Base-by-base conservation (phyloP, 2,113 vertebrate genomes). In the Oreocharis arfaki region DNA sequence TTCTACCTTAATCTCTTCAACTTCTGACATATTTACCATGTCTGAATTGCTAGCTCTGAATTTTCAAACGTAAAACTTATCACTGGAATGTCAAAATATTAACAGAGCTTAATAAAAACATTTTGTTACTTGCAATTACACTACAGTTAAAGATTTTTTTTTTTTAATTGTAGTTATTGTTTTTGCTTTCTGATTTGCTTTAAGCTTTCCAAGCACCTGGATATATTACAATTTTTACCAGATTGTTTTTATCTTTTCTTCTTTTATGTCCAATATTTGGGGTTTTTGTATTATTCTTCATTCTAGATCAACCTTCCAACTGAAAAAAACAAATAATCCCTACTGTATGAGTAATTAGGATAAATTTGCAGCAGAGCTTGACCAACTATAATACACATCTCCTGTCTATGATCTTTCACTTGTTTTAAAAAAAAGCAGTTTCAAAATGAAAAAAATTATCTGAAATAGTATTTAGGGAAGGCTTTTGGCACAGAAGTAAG, bases 131-230 rank as follows among this genome's bases (percentile, higher is more conserved):
- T 46, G 1, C 21, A 71, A 75, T 44, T 49, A 65, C 47, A 52
- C 1, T 69, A 9, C 2, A 71, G 3, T 7, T 65, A 6, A 4
- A 13, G 35, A 0, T 11, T 0, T 33, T 33, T 41, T 33, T 41
- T 65, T 81, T 65, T 46, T 3, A 1, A 5, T 11, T 57, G 3
- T 6, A 75, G 3, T 32, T 28, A 19, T 13, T 75, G 1, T 18
- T 87, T 89, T 82, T 70, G 14, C 3, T 59, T 73, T 77, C 16
- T 67, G 8, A 23, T 65, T 82, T 87, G 3, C 7, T 75, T 88
- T 42, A 63, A 63, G 7, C 6, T 60, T 88, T 68, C 8, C 15
- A 83, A 68, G 7, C 6, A 78, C 3, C 7, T 18, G 4, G 2
- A 35, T 52, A 35, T 56, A 19, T 47, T 49, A 16, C 3, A 47